phyloP scores from a whole-genome alignment of 2,888 invertebrate species.

The Rhyacophila evoluta region DNA sequence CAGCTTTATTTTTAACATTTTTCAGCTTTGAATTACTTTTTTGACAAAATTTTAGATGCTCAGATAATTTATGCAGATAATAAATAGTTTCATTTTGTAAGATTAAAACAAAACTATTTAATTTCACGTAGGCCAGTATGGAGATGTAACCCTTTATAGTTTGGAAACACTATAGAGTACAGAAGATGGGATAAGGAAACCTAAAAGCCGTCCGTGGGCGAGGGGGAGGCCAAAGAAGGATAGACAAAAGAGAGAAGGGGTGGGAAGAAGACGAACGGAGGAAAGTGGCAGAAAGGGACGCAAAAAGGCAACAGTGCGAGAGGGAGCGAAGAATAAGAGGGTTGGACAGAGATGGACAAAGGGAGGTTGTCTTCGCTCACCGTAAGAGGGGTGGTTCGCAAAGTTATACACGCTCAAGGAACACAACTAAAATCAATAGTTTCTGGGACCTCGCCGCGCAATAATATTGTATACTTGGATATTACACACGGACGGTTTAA shows the following conservation, averaged over 20 bases:
- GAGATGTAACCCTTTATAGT: conserved; percentile 8
- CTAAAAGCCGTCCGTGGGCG: conserved; percentile 42
- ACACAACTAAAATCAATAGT: conserved; percentile 54
- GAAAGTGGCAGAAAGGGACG: conserved; percentile 22
- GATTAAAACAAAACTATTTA: neutral
- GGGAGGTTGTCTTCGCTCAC: conserved; percentile 43
- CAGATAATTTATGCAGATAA: too few species aligned
- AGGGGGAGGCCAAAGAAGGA: conserved; percentile 36
- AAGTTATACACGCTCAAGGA: conserved; percentile 52
- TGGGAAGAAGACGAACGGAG: conserved; percentile 43
- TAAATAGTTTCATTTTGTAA: too few species aligned
- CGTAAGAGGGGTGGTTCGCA: conserved; percentile 43
- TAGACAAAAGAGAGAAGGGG: conserved; percentile 37
- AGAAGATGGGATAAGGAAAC: conserved; percentile 50
- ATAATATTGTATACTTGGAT: conserved; percentile 46
- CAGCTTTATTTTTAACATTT: too few species aligned
- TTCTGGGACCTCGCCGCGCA: conserved; percentile 51
- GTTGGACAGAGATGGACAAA: conserved; percentile 31
- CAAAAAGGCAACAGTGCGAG: conserved; percentile 32
- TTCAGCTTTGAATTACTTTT: too few species aligned
- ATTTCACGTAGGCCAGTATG: neutral
- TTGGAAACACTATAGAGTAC: conserved; percentile 37
- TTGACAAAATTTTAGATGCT: too few species aligned
- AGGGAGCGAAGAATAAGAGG: conserved; percentile 20
- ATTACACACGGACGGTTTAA: conserved; percentile 34